A percentile compares a stretch with the other conserved stretches of the same genome.
phyloP scores from a whole-genome alignment of 2,113 vertebrate genomes.

The Boulengeromyrus knoepffleri region DNA sequence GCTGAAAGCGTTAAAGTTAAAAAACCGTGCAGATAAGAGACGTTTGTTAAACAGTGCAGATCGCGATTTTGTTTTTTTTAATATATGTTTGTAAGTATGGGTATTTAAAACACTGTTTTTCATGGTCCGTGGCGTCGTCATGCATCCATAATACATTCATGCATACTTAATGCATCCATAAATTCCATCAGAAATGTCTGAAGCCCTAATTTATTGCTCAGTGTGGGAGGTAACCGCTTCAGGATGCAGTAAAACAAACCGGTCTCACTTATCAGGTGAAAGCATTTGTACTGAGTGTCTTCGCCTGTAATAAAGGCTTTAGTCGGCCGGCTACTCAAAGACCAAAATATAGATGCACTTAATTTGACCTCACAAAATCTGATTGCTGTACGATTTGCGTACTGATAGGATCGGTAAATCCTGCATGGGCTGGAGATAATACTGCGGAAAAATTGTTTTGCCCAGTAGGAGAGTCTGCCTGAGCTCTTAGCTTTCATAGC shows the following conservation, averaged over 20 bases:
- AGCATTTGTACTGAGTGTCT: not conserved
- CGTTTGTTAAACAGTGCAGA: not conserved
- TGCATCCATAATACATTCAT: not conserved
- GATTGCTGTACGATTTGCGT: constrained; percentile 5
- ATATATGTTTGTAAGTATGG: not conserved
- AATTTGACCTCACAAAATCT: constrained; percentile 22
- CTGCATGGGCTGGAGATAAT: not conserved
- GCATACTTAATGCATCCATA: not conserved
- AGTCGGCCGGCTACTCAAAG: not conserved
- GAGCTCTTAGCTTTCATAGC: constrained; percentile 36
- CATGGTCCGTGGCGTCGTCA: not conserved
- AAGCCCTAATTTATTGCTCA: not conserved
- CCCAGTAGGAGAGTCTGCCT: not conserved
- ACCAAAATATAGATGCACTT: constrained; percentile 37
- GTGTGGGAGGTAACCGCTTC: not conserved
- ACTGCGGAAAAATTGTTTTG: not conserved
- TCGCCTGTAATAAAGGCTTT: not conserved
- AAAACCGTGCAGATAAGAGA: not conserved
- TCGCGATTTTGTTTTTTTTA: not conserved
- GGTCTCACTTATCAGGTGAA: not conserved
- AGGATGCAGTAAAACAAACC: not conserved
- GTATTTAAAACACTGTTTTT: not conserved
- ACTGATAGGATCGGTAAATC: not conserved
- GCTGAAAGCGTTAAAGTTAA: constrained; percentile 6
- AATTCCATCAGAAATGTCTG: not conserved